Percentiles rank a stretch among this genome's conserved stretches.
Evolutionary conservation across 2,888 invertebrate genomes (phyloP).

Genomic region (Ferrisia virgata): DNA sequence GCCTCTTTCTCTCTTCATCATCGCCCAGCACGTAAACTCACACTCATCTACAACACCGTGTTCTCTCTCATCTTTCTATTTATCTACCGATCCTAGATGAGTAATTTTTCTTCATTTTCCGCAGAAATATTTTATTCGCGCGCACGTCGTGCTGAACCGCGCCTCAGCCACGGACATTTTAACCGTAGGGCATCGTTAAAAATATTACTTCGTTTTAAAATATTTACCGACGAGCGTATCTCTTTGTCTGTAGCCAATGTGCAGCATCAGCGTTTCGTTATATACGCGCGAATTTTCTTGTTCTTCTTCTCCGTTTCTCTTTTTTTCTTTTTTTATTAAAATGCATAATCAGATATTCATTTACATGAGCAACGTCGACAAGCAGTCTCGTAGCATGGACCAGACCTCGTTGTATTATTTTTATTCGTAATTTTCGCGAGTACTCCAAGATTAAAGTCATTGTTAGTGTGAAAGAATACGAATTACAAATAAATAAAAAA

Average conservation of each 20-base stretch:
- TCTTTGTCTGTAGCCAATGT: background rate
- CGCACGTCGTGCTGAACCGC: too few species aligned
- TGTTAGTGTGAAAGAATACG: background rate
- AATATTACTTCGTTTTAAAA: background rate
- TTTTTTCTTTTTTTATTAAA: too few species aligned
- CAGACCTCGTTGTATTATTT: background rate
- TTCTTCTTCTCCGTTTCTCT: too few species aligned
- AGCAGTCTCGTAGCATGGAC: background rate
- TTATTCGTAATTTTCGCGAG: background rate
- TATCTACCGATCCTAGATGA: background rate
- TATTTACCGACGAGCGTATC: background rate
- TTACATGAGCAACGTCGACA: background rate
- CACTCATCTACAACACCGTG: background rate
- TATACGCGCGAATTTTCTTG: background rate
- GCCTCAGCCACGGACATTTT: background rate
- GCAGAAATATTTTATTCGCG: background rate
- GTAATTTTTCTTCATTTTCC: background rate
- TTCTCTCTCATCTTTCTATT: background rate
- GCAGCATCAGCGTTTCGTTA: background rate
- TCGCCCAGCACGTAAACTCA: background rate
- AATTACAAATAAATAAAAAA: background rate
- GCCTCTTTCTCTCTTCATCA: too few species aligned
- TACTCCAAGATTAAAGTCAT: background rate
- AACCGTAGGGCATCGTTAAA: background rate
- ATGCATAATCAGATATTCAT: background rate